Evolutionary conservation across 2,113 vertebrate genomes (phyloP).

Genomic region (Alligator sinensis): DNA sequence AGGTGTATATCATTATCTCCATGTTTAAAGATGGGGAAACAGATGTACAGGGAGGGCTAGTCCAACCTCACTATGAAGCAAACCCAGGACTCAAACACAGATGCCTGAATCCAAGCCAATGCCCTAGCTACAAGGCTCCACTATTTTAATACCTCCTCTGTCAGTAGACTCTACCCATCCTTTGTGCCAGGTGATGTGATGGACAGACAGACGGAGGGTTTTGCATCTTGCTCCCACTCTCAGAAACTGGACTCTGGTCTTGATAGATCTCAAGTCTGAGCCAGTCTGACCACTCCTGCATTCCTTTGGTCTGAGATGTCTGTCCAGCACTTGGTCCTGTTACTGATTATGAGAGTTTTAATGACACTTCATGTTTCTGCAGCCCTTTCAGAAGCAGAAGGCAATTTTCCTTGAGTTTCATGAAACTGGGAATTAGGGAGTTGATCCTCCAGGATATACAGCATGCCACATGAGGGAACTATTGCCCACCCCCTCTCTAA

Average conservation of each 20-base stretch:
- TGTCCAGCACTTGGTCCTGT: neutral
- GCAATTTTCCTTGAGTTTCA: slow-evolving; percentile 16
- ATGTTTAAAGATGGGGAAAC: too few species aligned
- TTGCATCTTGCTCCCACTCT: slow-evolving; percentile 3
- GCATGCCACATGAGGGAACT: neutral
- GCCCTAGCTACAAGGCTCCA: neutral
- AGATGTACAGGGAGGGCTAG: too few species aligned
- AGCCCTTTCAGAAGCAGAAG: slow-evolving; percentile 19
- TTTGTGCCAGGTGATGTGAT: neutral
- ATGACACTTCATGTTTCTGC: neutral
- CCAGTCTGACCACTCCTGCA: rapidly evolving
- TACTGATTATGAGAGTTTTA: neutral
- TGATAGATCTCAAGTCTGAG: neutral
- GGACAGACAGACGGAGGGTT: neutral
- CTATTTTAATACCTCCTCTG: neutral
- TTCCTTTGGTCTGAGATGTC: slow-evolving; percentile 33
- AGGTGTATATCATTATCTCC: too few species aligned
- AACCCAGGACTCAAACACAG: too few species aligned
- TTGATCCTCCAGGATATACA: neutral
- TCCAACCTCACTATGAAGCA: too few species aligned
- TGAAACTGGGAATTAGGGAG: neutral
- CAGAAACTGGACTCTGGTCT: neutral
- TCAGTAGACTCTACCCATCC: neutral
- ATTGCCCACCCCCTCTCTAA: neutral
- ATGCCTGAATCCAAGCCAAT: too few species aligned